Conservation (phyloP, 2,113 vertebrate species). For the Eptesicus fuscus region DNA sequence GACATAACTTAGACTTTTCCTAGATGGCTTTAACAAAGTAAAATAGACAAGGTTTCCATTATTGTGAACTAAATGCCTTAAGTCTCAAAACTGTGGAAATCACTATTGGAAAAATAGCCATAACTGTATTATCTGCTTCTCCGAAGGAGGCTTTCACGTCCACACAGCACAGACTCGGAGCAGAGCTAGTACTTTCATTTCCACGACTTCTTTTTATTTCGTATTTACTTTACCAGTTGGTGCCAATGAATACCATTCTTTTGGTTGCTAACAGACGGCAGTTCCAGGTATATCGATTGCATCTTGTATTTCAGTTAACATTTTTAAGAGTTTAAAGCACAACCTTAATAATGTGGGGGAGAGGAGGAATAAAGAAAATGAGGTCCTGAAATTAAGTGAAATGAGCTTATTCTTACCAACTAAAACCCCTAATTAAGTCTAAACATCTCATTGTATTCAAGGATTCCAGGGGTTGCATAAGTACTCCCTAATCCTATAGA, state of each 20-base stretch:
- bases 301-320: not conserved
- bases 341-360: not conserved
- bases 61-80: not conserved
- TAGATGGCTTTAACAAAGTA: not conserved
- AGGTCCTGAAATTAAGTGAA: not conserved
- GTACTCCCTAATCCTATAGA: not conserved
- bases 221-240: not conserved
- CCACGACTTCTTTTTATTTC: not conserved
- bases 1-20: not conserved
- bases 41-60: not conserved
- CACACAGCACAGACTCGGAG: not conserved
- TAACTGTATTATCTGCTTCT: not conserved
- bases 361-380: not conserved
- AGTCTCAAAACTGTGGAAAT: not conserved
- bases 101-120: not conserved
- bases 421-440: not conserved
- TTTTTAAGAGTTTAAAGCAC: slow-evolving; percentile 30
- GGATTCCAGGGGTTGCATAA: not conserved
- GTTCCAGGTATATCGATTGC: not conserved
- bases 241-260: not conserved
- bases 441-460: not conserved
- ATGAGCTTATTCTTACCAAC: slow-evolving; percentile 2
- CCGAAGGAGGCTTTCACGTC: not conserved
- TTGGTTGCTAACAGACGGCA: not conserved
- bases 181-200: not conserved